phyloP scores from a whole-genome alignment of 2,888 invertebrate species.

The Oscheius sp. region DNA sequence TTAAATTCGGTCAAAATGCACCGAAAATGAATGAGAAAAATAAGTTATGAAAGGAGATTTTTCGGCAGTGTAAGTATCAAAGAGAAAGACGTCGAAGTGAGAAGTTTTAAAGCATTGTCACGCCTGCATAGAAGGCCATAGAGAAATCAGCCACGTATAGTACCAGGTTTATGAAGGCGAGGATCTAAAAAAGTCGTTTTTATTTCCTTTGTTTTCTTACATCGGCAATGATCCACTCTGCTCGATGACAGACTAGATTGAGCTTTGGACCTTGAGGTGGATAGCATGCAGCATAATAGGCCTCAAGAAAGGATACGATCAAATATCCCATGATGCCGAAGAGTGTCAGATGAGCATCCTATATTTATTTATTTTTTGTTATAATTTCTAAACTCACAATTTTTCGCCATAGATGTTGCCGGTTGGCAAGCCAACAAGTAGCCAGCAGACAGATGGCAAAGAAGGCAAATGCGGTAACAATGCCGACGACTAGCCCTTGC shows the following conservation, averaged over 20 bases:
- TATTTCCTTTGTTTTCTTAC: conserved; percentile 25
- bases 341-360: conserved; percentile 59
- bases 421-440: conserved; percentile 53
- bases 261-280: conserved; percentile 63
- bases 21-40: background rate
- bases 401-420: conserved; percentile 56
- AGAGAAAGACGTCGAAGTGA: conserved; percentile 14
- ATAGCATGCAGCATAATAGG: conserved; percentile 68
- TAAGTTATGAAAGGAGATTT: background rate
- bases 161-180: conserved; percentile 60
- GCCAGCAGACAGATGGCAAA: conserved; percentile 55
- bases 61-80: conserved; percentile 23
- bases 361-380: conserved; percentile 11
- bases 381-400: conserved; percentile 36
- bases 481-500: conserved; percentile 54
- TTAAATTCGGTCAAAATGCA: background rate
- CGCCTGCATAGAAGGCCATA: conserved; percentile 62
- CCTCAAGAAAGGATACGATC: conserved; percentile 60
- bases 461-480: conserved; percentile 46
- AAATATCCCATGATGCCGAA: conserved; percentile 57
- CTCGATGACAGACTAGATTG: conserved; percentile 62
- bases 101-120: conserved; percentile 52
- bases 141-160: conserved; percentile 62
- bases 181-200: conserved; percentile 48
- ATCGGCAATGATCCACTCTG: conserved; percentile 65